Base-by-base conservation (phyloP, 2,113 vertebrate genomes). In the Poecile atricapillus region DNA sequence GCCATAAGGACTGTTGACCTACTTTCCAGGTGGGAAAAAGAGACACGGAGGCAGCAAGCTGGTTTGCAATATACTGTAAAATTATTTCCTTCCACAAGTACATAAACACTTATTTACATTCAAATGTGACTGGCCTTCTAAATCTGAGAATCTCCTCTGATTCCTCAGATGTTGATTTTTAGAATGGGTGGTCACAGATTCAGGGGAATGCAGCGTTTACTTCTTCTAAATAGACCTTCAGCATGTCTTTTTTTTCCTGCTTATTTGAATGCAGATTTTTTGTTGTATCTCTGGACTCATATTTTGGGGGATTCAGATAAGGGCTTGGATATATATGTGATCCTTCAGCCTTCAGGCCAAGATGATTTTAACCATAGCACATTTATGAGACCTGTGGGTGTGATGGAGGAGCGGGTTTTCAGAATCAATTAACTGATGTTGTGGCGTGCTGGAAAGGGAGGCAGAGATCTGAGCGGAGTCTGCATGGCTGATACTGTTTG, bases 1-100 rank as follows among this genome's bases (percentile, higher is more conserved):
- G 80, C 86, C 73, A 28, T 76, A 47, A 94, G 59, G 83, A 93
- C 69, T 79, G 90, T 95, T 97, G 96, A 96, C 96, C 94, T 96
- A 85, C 90, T 96, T 97, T 93, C 95, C 92, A 96, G 39, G 86
- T 91, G 76, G 82, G 82, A 87, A 90, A 93, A 69, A 80, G 28
- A 69, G 84, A 68, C 59, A 65, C 0, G 0, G 73, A 96, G 55
- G 84, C 79, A 96, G 91, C 78, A 94, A 83, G 59, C 77, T 90
- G 74, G 74, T 94, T 92, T 93, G 87, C 93, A 92, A 63, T 62
- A 41, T 37, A 44, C 78, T 85, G 80, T 84, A 79, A 93, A 75
- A 80, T 68, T 9, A 70, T 92, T 94, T 92, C 71, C 27, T 31
- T 91, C 52, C 49, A 47, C 52, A 67, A 89, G 37, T 83, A 70